phyloP scores from a whole-genome alignment of 2,888 invertebrate genomes.

The Spicauda simplicius region DNA sequence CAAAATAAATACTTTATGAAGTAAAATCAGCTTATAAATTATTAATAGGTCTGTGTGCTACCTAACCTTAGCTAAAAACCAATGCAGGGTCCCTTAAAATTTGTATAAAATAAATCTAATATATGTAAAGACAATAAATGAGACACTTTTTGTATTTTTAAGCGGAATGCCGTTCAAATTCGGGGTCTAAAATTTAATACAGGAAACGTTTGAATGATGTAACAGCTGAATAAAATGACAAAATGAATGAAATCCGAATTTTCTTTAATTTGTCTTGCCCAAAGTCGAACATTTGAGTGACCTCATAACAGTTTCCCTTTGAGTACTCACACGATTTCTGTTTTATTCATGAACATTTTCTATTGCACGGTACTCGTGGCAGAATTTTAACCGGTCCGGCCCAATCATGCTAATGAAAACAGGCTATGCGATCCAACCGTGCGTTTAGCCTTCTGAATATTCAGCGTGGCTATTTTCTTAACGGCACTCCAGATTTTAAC shows the following conservation, averaged over 20 bases:
- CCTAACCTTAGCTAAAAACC: too few species aligned
- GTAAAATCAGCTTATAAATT: too few species aligned
- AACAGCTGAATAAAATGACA: neutral
- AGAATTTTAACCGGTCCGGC: constrained; percentile 72
- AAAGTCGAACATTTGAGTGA: neutral
- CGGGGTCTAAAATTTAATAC: too few species aligned
- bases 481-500: constrained; percentile 68
- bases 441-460: constrained; percentile 74
- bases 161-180: too few species aligned
- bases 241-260: neutral
- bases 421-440: constrained; percentile 44
- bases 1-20: too few species aligned
- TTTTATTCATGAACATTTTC: constrained; percentile 20
- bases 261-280: neutral
- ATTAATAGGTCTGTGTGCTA: too few species aligned
- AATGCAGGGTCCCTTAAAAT: too few species aligned
- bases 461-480: constrained; percentile 77
- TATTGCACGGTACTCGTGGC: constrained; percentile 37
- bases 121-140: too few species aligned
- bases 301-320: constrained; percentile 11
- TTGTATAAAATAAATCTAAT: too few species aligned
- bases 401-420: constrained; percentile 81
- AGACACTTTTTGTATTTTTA: too few species aligned
- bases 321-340: neutral
- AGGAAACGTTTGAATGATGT: neutral